Evolutionary conservation across 2,888 invertebrate genomes (phyloP), one percentile per base, ranked within the genome.

Genomic region (Agrochola lota): DNA sequence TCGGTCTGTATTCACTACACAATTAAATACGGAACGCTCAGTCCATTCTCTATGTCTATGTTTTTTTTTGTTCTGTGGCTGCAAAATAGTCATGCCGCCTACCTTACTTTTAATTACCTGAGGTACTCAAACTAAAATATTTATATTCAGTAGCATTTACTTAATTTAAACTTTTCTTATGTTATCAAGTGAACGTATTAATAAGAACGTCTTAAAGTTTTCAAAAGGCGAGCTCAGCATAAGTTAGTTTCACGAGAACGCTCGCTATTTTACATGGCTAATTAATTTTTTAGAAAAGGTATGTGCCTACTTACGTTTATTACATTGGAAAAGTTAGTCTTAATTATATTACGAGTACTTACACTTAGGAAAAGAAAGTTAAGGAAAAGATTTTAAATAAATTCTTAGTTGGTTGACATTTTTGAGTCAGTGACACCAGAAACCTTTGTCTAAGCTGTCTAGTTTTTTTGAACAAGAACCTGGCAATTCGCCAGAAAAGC

Each of bases 231-330:
- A 23, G 62, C 72, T 57, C 43, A 46, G 84, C 55, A 30, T 52
- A 77, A 85, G 86, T 85, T 84, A 83, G 83, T 84, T 84, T 57
- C 17, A 55, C 12, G 77, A 68, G 77, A 73, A 73, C 43, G 72
- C 71, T 79, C 83, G 85, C 85, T 52, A 87, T 81, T 71, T 85
- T 68, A 62, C 72, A 85, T 68, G 82, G 78, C 77, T 85, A 87
- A 85, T 85, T 85, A 85, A 71, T 87, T 87, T 87, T 81, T 74
- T 81, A 75, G 70, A 75, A 84, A 84, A 70, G 55, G 43, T 74
- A 62, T 72, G 64, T 62, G 69, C 35, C n/a, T 72, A 70, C 76
- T 85, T 77, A 78, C 71, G 26, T 78, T 78, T 72, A 86, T 84
- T 72, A 84, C 84, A 78, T 71, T 43, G 64, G 60, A n/a, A 72